Base-by-base conservation (phyloP, 2,888 invertebrate species). In the Drosophila austrosaltans region DNA sequence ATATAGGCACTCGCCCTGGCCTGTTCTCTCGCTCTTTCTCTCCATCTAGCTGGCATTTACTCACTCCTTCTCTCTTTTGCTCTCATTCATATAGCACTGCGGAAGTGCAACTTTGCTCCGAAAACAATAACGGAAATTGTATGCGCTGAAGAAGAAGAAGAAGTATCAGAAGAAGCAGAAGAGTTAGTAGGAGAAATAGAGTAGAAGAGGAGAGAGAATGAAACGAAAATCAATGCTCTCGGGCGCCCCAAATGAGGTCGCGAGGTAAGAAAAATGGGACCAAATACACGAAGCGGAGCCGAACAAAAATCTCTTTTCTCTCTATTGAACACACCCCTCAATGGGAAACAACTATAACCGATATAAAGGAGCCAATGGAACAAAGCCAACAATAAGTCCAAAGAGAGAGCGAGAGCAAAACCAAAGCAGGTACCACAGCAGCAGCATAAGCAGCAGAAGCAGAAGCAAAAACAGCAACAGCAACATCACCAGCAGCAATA, bases 291-390 rank as follows among this genome's bases (percentile, higher is more conserved):
- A 88, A 83, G 66, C 66, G 56, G 60, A 75, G 82, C 79, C 78
- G 81, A 72, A 63, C 72, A 22, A 22, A 53, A 68, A 68, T 68
- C 61, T 53, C 62, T 59, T 72, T 82, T 81, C 85, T 84, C 66
- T 88, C 84, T 81, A 84, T 89, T 89, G 80, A 90, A 90, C 90
- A 90, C 83, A 83, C 89, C 86, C 81, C 83, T 84, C 80, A 84
- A 84, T 90, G 80, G 82, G 71, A 75, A 87, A 84, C 84, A 86
- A 89, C 88, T 84, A 87, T 83, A 84, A 87, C 88, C 84, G 82
- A 83, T 82, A 90, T 83, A 86, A 88, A 89, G 81, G 87, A 86
- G 80, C 82, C 86, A 79, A 87, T 87, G 82, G 89, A 87, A 89
- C 87, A 87, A 89, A 85, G 84, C 76, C 85, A 73, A 75, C 83